phyloP scores from a whole-genome alignment of 2,888 invertebrate genomes.

The Cephus nigrinus region DNA sequence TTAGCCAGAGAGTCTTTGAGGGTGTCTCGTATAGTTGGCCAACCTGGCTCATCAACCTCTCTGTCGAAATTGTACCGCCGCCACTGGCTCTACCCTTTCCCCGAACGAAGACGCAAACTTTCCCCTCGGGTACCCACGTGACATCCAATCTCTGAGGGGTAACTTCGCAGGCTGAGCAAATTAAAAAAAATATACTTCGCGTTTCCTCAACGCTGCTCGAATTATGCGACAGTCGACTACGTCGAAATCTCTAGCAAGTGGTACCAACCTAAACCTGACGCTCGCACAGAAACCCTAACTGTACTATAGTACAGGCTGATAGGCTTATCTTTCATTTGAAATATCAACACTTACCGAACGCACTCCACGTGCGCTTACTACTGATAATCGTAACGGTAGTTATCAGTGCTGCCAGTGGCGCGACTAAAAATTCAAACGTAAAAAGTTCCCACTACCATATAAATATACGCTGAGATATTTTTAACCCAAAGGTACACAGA shows the following conservation, averaged over 20 bases:
- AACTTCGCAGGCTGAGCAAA: background rate
- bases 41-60: slow-evolving; percentile 56
- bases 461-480: slow-evolving; percentile 32
- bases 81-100: slow-evolving; percentile 43
- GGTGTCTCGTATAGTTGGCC: slow-evolving; percentile 52
- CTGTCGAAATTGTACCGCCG: slow-evolving; percentile 55
- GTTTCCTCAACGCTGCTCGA: background rate
- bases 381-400: background rate
- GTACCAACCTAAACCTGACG: background rate
- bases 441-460: background rate
- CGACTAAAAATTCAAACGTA: background rate
- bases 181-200: background rate
- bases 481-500: slow-evolving; percentile 39
- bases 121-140: slow-evolving; percentile 19
- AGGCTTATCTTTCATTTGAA: background rate
- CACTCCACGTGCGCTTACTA: background rate
- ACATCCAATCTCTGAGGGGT: background rate
- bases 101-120: slow-evolving; percentile 55
- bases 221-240: background rate
- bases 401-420: background rate
- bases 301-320: background rate
- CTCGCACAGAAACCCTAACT: background rate
- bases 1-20: slow-evolving; percentile 65
- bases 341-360: background rate
- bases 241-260: background rate